phyloP scores from a whole-genome alignment of 2,113 vertebrate species.

The Circaetus gallicus region DNA sequence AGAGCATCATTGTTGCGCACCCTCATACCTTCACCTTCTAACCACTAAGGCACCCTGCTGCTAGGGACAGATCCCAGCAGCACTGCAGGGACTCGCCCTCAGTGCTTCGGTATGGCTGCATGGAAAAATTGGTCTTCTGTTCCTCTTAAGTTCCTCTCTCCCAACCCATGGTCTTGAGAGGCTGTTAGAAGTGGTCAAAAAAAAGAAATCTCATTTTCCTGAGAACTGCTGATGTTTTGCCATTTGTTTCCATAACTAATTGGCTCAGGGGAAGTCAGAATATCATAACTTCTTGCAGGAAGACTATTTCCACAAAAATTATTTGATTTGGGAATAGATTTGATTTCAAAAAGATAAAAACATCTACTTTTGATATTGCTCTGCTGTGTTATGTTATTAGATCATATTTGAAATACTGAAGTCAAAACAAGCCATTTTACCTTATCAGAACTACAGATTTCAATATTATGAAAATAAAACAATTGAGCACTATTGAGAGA shows the following conservation, averaged over 20 bases:
- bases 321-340: conserved; percentile 8
- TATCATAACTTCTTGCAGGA: neutral
- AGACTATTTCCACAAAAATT: neutral
- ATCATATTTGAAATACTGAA: conserved; percentile 19
- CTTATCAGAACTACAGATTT: neutral
- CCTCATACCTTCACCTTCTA: neutral
- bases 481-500: neutral
- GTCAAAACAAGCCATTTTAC: conserved; percentile 36
- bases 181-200: neutral
- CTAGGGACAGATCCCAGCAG: neutral
- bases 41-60: neutral
- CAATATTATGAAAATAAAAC: neutral
- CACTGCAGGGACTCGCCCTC: neutral
- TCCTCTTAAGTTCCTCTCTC: neutral
- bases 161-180: neutral
- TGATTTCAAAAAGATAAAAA: neutral
- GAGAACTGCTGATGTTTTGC: neutral
- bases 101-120: neutral
- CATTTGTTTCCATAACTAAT: conserved; percentile 10
- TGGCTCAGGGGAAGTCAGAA: conserved; percentile 1
- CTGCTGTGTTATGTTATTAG: neutral
- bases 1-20: neutral
- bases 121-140: neutral
- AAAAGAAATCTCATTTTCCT: neutral
- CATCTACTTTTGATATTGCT: conserved; percentile 1